These are phyloP conservation scores for Odocoileus hemionus DNA, from an alignment of 2,113 vertebrate genomes.

Conservation along the genomic window DNA sequence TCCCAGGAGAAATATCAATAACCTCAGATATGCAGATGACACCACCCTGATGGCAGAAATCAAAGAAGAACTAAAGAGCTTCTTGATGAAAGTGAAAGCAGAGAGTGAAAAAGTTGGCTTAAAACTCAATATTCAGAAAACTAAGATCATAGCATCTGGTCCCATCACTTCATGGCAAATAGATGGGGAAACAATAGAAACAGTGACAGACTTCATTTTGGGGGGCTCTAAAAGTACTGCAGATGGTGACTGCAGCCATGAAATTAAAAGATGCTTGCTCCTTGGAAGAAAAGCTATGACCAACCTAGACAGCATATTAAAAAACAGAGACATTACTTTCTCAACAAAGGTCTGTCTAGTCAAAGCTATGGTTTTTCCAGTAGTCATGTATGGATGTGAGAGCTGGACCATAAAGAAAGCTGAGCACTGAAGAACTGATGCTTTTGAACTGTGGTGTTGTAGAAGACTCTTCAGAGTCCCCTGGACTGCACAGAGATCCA, in stretches of 20 bases:
- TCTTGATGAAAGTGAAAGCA: not conserved
- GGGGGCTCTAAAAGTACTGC: not conserved
- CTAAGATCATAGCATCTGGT: not conserved
- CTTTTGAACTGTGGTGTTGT: not conserved
- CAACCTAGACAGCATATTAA: not conserved
- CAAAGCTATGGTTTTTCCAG: not conserved
- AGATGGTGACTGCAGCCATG: not conserved
- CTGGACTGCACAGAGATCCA: not conserved
- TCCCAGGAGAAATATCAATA: not conserved
- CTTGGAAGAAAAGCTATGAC: not conserved
- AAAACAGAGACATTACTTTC: not conserved
- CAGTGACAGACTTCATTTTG: not conserved
- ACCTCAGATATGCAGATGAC: not conserved
- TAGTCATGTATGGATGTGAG: not conserved
- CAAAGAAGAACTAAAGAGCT: not conserved
- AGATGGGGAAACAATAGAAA: not conserved
- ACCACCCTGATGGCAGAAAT: not conserved
- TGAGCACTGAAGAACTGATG: not conserved
- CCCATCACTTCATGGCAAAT: not conserved
- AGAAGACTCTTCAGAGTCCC: not conserved
- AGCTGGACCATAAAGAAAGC: not conserved
- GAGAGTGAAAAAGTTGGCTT: not conserved
- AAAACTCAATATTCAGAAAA: not conserved
- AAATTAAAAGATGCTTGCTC: not conserved
- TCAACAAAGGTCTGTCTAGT: not conserved